Base-by-base conservation (phyloP, 1,140 invertebrate species). In the Oscheius sp. region DNA sequence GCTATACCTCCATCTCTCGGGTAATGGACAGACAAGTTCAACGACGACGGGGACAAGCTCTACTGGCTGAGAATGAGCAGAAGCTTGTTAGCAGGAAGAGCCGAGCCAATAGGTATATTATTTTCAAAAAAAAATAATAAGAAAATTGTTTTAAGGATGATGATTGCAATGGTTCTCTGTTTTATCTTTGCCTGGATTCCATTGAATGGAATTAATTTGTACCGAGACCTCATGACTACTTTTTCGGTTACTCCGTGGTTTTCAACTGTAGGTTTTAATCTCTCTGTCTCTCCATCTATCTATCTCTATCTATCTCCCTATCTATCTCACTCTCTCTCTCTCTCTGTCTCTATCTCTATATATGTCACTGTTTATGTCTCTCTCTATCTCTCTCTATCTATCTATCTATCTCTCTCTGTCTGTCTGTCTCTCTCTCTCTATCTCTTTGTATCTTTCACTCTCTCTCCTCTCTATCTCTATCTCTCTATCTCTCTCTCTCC, bases 151-250 rank as follows among this genome's bases (percentile, higher is more conserved):
- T 68, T 38, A 59, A 75, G 76, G 64, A 77, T 77, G 76, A 72
- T 79, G 26, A 73, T 85, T 1, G 68, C 84, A 1, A 73, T 85
- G 45, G 76, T 77, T 15, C 78, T 85, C 18, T 77, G 84, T 10
- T 65, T 84, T 2, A 73, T 84, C 7, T 84, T 83, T 69, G 77
- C 79, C 1, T 85, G 85, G 88, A 78, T 89, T 3, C 88, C 88
- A 1, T 84, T 87, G 72, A 87, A 87, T 28, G 74, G 88, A 3
- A 83, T 88, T 68, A 87, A 87, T 63, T 76, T 88, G 2, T 79
- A 86, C 1, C 45, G 77, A 26, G 77, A 78, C 38, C 62, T 77
- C 15, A 42, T 74, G n/a, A 35, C 36, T 36, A 71, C 58, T 2
- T 62, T 35, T 32, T 63, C 58, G 2, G 62, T 55, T 13, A 52